Evolutionary conservation across 2,113 vertebrate genomes (phyloP), one percentile per base, ranked within the genome.

Genomic region (Gymnorhina tibicen): DNA sequence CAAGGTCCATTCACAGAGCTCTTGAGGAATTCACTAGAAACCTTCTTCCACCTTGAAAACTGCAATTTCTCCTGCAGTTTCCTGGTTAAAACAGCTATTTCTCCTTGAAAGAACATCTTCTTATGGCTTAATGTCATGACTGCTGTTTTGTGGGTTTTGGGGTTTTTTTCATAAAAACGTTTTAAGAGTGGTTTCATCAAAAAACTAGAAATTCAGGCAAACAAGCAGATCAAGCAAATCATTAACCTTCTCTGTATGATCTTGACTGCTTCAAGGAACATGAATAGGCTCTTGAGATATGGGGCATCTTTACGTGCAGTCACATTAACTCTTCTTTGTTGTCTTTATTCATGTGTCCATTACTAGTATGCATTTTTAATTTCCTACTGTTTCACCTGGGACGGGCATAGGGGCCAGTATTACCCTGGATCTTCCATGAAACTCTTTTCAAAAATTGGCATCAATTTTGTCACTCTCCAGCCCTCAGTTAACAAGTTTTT

Each of bases 11-110:
- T 79, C 22, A 72, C 30, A 49, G 9, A 26, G 75, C 26, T 79
- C 80, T 67, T 39, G 47, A 91, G 60, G 44, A 83, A 44, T 87
- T 94, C n/a, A 60, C 58, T 60, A 87, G 20, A 33, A 67, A 74
- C 10, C 9, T 81, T 80, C 26, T 77, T 92, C 18, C 47, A 30
- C 72, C 58, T 17, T 85, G 59, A 86, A 84, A 91, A 82, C 17
- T 79, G 5, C 19, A 8, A 85, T 93, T 94, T 79, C 13, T 82
- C 24, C 16, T 53, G 15, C 35, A 41, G 6, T 79, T 78, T 52
- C 35, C 22, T 85, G 13, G 7, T 75, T 93, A 90, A 82, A 72
- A 56, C 17, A 85, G 8, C 27, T 82, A 2, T 91, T 85, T 85
- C 21, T 63, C 39, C 22, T 12, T 70, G 22, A 68, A 83, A 68